Evolutionary conservation across 2,888 invertebrate species (phyloP).

Genomic region (Zeuzera pyrina): DNA sequence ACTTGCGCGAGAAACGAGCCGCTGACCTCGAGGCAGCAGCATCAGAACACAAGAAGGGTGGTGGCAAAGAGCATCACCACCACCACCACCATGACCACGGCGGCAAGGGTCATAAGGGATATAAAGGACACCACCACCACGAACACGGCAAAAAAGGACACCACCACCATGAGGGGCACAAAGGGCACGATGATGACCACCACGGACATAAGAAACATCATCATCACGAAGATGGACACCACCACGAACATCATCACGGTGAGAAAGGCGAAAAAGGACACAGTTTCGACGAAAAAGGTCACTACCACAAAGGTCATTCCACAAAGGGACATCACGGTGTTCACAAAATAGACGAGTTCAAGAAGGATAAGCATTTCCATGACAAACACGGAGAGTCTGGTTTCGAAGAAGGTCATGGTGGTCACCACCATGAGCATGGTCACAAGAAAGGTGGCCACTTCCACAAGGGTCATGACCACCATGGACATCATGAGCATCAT

Average conservation of each 20-base stretch:
- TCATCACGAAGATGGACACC: slow-evolving; percentile 77
- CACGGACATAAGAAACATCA: slow-evolving; percentile 77
- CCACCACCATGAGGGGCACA: slow-evolving; percentile 78
- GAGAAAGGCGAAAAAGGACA: slow-evolving; percentile 77
- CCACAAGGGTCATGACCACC: slow-evolving; percentile 84
- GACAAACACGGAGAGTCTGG: slow-evolving; percentile 86
- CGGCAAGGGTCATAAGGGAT: slow-evolving; percentile 79
- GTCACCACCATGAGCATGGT: slow-evolving; percentile 81
- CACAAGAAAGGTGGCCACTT: slow-evolving; percentile 87
- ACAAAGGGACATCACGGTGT: slow-evolving; percentile 89
- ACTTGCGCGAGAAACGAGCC: slow-evolving; percentile 53
- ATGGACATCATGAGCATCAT: slow-evolving; percentile 83
- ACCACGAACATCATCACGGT: slow-evolving; percentile 75
- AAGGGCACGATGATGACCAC: slow-evolving; percentile 73
- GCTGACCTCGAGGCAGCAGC: slow-evolving; percentile 71
- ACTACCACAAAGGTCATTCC: slow-evolving; percentile 86
- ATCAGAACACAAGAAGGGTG: slow-evolving; percentile 61
- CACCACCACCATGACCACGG: slow-evolving; percentile 77
- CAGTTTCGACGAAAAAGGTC: slow-evolving; percentile 72
- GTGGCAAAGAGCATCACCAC: slow-evolving; percentile 75
- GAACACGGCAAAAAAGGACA: slow-evolving; percentile 81
- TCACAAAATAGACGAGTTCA: slow-evolving; percentile 87
- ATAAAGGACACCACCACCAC: slow-evolving; percentile 77
- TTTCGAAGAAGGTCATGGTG: slow-evolving; percentile 84
- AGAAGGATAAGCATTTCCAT: slow-evolving; percentile 88